Evolutionary conservation across 2,888 invertebrate genomes (phyloP).

Genomic region (Spodoptera picta): DNA sequence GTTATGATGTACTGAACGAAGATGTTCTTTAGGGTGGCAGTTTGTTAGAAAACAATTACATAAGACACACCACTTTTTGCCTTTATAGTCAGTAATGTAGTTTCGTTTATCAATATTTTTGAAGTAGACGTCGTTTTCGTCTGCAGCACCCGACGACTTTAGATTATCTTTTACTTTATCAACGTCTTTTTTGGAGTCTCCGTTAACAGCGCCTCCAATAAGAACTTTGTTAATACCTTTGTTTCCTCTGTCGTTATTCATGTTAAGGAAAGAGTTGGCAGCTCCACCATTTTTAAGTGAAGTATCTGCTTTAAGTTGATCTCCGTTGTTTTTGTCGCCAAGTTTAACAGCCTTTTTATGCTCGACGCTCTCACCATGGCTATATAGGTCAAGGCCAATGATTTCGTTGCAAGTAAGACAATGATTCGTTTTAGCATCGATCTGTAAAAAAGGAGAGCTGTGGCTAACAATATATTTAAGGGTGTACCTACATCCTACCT

Average conservation of each 20-base stretch:
- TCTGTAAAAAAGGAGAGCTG: constrained; percentile 21
- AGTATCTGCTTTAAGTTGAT: neutral
- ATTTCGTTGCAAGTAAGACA: constrained; percentile 43
- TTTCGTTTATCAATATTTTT: constrained; percentile 24
- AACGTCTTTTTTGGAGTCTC: neutral
- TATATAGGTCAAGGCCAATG: neutral
- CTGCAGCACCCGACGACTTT: neutral
- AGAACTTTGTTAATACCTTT: neutral
- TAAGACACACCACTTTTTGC: constrained; percentile 13
- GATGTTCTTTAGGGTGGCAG: constrained; percentile 1
- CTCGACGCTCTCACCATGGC: constrained; percentile 11
- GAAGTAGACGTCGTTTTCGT: constrained; percentile 38
- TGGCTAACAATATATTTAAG: too few species aligned
- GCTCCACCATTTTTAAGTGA: too few species aligned
- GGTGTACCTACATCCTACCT: too few species aligned
- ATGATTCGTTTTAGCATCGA: constrained; percentile 27
- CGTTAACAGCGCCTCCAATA: neutral
- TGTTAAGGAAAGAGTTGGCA: neutral
- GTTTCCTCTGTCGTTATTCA: neutral
- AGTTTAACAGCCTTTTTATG: constrained; percentile 17
- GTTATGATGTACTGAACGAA: constrained; percentile 29
- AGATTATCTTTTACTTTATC: constrained; percentile 7
- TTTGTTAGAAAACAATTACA: constrained; percentile 18
- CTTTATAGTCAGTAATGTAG: constrained; percentile 7
- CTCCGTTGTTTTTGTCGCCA: neutral